These are phyloP conservation scores for Gymnoscopelus microlampas DNA, from an alignment of 2,797 vertebrate genomes.

Conservation along the genomic window DNA sequence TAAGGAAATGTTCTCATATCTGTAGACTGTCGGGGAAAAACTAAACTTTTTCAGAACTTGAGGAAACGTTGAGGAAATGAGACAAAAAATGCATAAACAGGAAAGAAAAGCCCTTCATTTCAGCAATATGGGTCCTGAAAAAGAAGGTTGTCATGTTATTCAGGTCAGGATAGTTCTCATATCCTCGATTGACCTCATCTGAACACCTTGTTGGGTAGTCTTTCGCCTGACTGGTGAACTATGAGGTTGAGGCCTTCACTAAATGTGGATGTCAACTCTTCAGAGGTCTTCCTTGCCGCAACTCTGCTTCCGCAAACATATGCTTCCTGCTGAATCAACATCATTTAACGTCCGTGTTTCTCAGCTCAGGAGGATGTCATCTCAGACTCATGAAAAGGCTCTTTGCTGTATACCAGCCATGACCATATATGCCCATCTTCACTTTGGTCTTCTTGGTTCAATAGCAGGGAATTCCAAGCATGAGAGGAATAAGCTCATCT, in stretches of 20 bases:
- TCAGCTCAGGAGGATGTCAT: conserved; percentile 56
- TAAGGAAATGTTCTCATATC: neutral
- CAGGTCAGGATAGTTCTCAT: neutral
- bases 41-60: conserved; percentile 7
- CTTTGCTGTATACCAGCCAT: conserved; percentile 24
- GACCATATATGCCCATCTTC: conserved; percentile 8
- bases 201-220: conserved; percentile 35
- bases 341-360: conserved; percentile 29
- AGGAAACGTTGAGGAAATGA: conserved; percentile 27
- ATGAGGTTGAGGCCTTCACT: neutral
- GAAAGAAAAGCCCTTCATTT: conserved; percentile 36
- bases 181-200: conserved; percentile 22
- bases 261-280: neutral
- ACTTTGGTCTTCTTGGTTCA: neutral
- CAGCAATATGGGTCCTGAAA: neutral
- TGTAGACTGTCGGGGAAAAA: neutral
- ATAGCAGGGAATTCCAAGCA: conserved; percentile 17
- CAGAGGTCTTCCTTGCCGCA: neutral
- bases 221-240: conserved; percentile 47
- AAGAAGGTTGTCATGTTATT: neutral
- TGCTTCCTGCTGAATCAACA: conserved; percentile 63
- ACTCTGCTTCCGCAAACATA: conserved; percentile 33
- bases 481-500: conserved; percentile 24
- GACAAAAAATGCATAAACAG: conserved; percentile 46
- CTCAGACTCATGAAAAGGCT: conserved; percentile 27